A percentile compares a stretch with the other conserved stretches of the same genome.
These are phyloP conservation scores for Crotalus viridis DNA, from an alignment of 2,113 vertebrate species.

Conservation along the genomic window DNA sequence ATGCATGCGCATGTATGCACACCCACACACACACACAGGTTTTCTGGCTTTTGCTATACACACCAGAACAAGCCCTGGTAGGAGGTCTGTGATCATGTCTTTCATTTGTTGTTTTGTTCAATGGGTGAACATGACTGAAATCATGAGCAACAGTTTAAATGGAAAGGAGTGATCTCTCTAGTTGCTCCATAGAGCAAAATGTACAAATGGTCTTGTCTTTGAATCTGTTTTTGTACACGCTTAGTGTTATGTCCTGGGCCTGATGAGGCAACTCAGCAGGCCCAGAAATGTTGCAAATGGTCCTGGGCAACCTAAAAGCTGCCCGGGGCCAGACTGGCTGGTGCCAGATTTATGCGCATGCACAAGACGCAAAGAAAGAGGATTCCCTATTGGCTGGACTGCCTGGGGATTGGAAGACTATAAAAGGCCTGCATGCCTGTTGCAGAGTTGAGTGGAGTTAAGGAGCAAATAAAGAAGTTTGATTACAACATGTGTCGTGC, in stretches of 20 bases:
- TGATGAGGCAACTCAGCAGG: too few species aligned
- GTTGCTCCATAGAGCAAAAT: neutral
- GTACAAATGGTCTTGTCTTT: neutral
- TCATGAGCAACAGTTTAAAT: neutral
- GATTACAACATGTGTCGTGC: too few species aligned
- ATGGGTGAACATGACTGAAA: neutral
- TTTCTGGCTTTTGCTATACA: neutral
- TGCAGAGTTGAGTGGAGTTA: too few species aligned
- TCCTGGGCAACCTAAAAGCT: too few species aligned
- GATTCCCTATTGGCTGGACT: too few species aligned
- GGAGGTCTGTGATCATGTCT: neutral
- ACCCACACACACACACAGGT: neutral
- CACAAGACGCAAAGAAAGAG: too few species aligned
- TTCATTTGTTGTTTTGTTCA: neutral
- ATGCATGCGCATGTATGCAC: accelerated
- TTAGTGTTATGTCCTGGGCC: neutral
- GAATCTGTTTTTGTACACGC: neutral
- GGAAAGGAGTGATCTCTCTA: neutral
- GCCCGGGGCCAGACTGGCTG: too few species aligned
- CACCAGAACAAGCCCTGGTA: neutral
- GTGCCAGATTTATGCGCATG: too few species aligned
- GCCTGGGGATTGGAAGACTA: too few species aligned
- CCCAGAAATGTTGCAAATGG: too few species aligned
- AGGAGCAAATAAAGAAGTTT: too few species aligned
- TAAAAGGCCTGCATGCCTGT: too few species aligned